These are phyloP conservation scores for Latrodectus elegans DNA, from an alignment of 2,888 invertebrate species.

Conservation along the genomic window DNA sequence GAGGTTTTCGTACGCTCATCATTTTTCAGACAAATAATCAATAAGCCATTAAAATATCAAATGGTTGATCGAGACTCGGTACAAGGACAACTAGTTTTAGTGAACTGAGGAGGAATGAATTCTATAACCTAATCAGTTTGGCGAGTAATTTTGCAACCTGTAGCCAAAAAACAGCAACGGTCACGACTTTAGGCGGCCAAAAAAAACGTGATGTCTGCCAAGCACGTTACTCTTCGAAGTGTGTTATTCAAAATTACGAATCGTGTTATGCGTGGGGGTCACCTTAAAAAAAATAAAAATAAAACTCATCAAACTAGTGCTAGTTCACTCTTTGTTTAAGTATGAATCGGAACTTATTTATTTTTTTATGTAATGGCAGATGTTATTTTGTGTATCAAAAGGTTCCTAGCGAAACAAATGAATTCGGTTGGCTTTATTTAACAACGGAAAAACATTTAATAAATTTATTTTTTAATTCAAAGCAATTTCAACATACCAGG, in stretches of 20 bases:
- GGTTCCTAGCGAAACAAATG: not conserved
- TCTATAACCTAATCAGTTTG: conserved; percentile 20
- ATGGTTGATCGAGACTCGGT: too few species aligned
- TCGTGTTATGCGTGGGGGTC: conserved; percentile 58
- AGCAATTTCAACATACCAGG: too few species aligned
- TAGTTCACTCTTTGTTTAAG: conserved; percentile 40
- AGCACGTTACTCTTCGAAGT: conserved; percentile 9
- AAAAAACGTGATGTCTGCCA: conserved; percentile 7
- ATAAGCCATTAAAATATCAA: too few species aligned
- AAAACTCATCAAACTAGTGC: conserved; percentile 54
- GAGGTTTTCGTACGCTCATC: too few species aligned
- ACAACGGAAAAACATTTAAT: not conserved
- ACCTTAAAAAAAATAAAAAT: conserved; percentile 41
- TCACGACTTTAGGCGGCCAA: conserved; percentile 28
- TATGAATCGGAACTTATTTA: conserved; percentile 7
- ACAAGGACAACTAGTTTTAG: too few species aligned
- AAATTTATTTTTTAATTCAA: not conserved
- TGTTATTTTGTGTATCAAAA: conserved; percentile 25
- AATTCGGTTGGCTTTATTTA: not conserved
- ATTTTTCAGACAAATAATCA: too few species aligned
- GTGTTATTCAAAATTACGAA: conserved; percentile 10
- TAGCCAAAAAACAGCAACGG: not conserved
- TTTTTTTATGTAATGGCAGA: conserved; percentile 28
- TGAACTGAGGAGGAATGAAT: conserved; percentile 34
- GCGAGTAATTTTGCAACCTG: not conserved